Conservation (phyloP, 2,113 vertebrate genomes). For the Charadrius vociferus region DNA sequence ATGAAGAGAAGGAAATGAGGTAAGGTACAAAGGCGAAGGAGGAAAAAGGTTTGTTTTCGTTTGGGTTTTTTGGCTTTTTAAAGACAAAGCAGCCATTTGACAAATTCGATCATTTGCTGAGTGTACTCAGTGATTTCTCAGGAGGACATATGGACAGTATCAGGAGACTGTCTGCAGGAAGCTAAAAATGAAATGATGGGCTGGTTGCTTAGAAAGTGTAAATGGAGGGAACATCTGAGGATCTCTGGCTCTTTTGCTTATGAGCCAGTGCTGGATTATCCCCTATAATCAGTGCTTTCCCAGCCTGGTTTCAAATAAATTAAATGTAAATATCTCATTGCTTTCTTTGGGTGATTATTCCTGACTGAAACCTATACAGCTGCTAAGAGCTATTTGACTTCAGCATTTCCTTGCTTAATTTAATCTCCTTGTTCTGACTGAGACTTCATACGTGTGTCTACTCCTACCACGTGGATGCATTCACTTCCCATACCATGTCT, state of each 20-base stretch:
- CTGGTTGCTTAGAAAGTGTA: background rate
- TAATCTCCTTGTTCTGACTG: background rate
- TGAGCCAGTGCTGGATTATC: conserved; percentile 40
- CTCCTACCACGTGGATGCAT: background rate
- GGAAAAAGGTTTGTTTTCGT: background rate
- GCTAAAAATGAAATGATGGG: background rate
- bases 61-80: background rate
- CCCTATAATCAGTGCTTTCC: conserved; percentile 52
- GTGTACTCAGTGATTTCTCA: conserved; percentile 5
- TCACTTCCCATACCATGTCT: background rate
- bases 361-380: conserved; percentile 28
- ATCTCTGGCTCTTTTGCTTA: background rate
- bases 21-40: background rate
- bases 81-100: background rate
- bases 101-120: background rate
- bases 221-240: conserved; percentile 38
- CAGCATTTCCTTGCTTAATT: conserved; percentile 16
- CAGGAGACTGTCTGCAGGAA: background rate
- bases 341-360: conserved; percentile 52
- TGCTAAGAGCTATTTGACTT: conserved; percentile 38
- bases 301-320: conserved; percentile 40
- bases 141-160: background rate
- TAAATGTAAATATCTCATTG: conserved; percentile 43
- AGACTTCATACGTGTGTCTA: background rate
- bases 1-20: background rate